Evolutionary conservation across 2,113 vertebrate species (phyloP).

Genomic region (Festucalex cinctus): DNA sequence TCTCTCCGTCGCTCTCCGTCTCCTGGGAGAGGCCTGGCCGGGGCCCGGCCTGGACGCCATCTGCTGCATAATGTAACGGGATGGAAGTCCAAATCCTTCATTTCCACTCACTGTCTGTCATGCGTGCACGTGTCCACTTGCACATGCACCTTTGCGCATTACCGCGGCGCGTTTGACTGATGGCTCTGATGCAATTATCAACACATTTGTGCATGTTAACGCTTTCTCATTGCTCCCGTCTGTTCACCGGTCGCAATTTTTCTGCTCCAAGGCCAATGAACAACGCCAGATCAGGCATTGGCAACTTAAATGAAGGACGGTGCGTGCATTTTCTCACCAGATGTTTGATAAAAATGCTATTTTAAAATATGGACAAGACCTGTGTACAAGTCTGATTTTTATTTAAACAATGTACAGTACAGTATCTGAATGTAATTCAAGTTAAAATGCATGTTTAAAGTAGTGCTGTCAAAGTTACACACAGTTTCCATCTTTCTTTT

Average conservation of each 20-base stretch:
- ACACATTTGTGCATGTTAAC: slow-evolving; percentile 1
- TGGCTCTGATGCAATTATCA: slow-evolving; percentile 29
- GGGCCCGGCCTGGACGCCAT: slow-evolving; percentile 75
- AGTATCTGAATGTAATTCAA: no score
- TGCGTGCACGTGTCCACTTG: slow-evolving; percentile 46
- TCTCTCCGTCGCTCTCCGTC: slow-evolving; percentile 57
- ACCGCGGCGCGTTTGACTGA: slow-evolving; percentile 22
- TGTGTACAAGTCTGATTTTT: no score
- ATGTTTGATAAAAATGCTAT: no score
- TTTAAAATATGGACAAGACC: no score
- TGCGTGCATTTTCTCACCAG: no score
- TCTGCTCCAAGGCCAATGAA: background rate
- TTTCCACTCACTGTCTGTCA: slow-evolving; percentile 76
- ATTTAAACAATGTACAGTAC: no score
- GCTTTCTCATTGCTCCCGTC: background rate
- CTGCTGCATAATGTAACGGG: slow-evolving; percentile 78
- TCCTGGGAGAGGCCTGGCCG: slow-evolving; percentile 71
- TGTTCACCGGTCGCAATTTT: background rate
- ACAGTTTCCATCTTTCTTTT: no score
- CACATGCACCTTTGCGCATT: slow-evolving; percentile 20
- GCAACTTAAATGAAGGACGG: no score
- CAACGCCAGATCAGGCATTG: no score
- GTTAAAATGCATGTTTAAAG: no score
- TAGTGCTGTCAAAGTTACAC: no score
- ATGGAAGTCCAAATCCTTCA: slow-evolving; percentile 78